Percentiles rank a stretch among this genome's conserved stretches.
Conservation (phyloP, 2,113 vertebrate species). For the Pseudopipra pipra region DNA sequence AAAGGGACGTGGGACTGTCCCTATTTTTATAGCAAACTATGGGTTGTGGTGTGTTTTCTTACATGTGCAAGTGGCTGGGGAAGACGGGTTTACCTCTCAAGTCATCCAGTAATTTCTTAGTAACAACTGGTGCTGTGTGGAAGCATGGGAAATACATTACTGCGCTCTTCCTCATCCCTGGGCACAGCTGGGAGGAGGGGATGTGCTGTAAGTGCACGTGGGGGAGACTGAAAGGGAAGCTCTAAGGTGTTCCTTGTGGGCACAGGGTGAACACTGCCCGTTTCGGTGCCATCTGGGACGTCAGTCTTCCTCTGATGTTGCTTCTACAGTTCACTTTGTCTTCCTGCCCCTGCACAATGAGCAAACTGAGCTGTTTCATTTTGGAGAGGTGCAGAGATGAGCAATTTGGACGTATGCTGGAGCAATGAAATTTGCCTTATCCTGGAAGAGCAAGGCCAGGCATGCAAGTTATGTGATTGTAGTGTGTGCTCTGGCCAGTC, state of each 20-base stretch:
- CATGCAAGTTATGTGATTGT: background rate
- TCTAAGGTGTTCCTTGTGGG: background rate
- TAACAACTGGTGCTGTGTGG: background rate
- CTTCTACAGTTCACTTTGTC: background rate
- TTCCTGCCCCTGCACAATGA: background rate
- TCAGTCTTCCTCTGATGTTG: background rate
- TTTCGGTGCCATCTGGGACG: background rate
- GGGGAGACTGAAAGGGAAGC: background rate
- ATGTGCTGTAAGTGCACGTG: background rate
- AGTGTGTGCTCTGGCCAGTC: background rate
- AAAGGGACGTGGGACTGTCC: background rate
- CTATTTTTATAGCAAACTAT: background rate
- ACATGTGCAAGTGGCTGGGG: background rate
- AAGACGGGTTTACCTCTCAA: background rate
- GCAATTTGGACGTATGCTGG: background rate
- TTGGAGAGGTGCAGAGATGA: background rate
- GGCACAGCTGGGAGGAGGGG: background rate
- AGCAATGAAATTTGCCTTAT: background rate
- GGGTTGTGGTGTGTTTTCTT: background rate
- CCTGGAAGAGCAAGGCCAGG: conserved; percentile 15
- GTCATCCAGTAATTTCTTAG: background rate
- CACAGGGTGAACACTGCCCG: background rate
- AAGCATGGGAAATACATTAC: background rate
- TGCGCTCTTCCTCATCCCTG: background rate
- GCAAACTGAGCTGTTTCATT: background rate